phyloP scores from a whole-genome alignment of 2,888 invertebrate genomes.

The Spodoptera exigua region DNA sequence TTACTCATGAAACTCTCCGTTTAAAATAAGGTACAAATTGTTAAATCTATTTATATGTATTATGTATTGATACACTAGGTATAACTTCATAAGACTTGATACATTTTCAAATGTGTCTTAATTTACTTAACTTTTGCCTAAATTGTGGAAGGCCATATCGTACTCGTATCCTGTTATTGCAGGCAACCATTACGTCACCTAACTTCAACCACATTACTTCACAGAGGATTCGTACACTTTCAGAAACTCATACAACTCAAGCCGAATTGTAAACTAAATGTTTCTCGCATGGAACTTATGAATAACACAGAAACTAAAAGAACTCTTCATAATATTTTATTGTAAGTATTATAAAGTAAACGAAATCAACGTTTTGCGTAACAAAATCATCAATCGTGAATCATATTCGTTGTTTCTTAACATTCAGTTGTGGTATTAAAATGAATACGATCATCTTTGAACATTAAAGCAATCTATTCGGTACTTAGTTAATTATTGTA shows the following conservation, averaged over 20 bases:
- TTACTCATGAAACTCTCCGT: slow-evolving; percentile 60
- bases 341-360: slow-evolving; percentile 40
- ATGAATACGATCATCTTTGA: neutral
- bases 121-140: slow-evolving; percentile 74
- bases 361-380: slow-evolving; percentile 41
- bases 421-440: slow-evolving; percentile 60
- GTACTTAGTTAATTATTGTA: neutral
- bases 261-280: slow-evolving; percentile 6
- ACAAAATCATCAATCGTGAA: slow-evolving; percentile 57
- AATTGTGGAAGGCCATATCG: slow-evolving; percentile 76
- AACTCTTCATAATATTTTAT: slow-evolving; percentile 24
- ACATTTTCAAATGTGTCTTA: slow-evolving; percentile 75
- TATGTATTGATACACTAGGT: slow-evolving; percentile 61
- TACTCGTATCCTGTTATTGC: slow-evolving; percentile 62
- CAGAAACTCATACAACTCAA: slow-evolving; percentile 30
- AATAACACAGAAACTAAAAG: slow-evolving; percentile 26
- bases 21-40: slow-evolving; percentile 72
- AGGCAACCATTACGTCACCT: slow-evolving; percentile 50
- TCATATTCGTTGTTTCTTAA: slow-evolving; percentile 67
- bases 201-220: slow-evolving; percentile 40
- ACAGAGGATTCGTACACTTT: slow-evolving; percentile 25
- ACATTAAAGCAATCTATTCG: neutral
- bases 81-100: slow-evolving; percentile 80
- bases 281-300: too few species aligned
- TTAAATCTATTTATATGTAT: slow-evolving; percentile 72